phyloP scores from a whole-genome alignment of 1,140 invertebrate species.

The Meloidogyne chitwoodi region DNA sequence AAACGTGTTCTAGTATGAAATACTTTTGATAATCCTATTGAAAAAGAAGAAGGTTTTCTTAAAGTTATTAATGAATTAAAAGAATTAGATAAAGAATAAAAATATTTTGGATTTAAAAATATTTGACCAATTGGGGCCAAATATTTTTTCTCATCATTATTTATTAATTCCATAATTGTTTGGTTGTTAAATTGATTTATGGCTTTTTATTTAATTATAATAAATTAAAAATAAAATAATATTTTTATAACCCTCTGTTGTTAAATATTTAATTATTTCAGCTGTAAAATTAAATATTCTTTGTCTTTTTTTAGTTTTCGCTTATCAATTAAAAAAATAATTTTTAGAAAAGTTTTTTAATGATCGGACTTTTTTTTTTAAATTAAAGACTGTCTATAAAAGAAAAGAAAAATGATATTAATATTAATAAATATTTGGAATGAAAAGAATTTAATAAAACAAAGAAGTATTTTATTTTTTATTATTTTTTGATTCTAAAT shows the following conservation, averaged over 20 bases:
- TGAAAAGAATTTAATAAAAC: neutral
- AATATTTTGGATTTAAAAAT: neutral
- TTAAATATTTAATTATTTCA: neutral
- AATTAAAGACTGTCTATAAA: neutral
- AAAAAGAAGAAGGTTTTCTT: constrained; percentile 10
- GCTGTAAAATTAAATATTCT: neutral
- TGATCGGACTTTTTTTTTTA: neutral
- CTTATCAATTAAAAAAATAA: neutral
- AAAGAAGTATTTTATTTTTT: neutral
- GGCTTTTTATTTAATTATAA: no score
- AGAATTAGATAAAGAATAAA: neutral
- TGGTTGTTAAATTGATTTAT: no score
- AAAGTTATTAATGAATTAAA: neutral
- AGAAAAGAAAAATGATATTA: neutral
- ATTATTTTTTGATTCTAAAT: neutral
- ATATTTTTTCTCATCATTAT: neutral
- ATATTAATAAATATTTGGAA: constrained; percentile 3
- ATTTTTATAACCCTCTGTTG: neutral
- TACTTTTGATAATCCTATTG: constrained; percentile 34
- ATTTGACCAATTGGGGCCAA: neutral
- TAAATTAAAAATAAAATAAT: neutral
- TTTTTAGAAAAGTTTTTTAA: neutral
- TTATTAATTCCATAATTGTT: neutral
- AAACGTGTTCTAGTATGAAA: constrained; percentile 45
- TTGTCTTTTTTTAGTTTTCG: neutral